Base-by-base conservation (phyloP, 2,113 vertebrate species). In the Micronisus gabar region DNA sequence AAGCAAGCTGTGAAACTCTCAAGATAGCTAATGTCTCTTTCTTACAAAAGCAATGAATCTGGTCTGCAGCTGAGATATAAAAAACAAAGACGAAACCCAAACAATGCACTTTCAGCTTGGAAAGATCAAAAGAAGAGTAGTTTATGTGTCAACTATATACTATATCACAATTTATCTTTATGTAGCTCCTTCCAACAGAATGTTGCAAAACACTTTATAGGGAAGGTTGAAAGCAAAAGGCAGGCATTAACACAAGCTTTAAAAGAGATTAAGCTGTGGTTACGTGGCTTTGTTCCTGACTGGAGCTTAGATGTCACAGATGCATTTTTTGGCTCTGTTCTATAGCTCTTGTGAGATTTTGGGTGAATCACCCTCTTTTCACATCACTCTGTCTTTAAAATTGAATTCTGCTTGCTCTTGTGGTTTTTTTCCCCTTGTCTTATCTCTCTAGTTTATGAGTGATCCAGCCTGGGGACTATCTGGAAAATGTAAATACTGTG, bases 1-100 rank as follows among this genome's bases (percentile, higher is more conserved):
- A 40, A 93, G 88, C 61, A 86, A 92, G 59, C 74, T 92, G 67
- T 67, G 86, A 96, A 93, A 78, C 72, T 59, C 78, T 86, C 30
- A 66, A 40, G 22, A 48, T n/a, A 0, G 8, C 63, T 94, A 93
- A 97, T 43, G 55, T 45, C 80, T 93, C 50, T 48, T 88, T 90
- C 79, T 96, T 93, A 90, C 86, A 94, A 96, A 95, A 95, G 50
- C 94, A 96, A 95, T 43, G 83, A 96, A 91, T 88, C 84, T 63
- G 56, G 63, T 88, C 67, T 36, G 22, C 34, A 84, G 88, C 79
- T 80, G 91, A 88, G 34, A 20, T 27, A 92, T 41, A 70, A 88
- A 86, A 95, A 52, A 8, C 40, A 62, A 70, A 72, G 66, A 71
- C 1, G 3, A 89, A 80, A 79, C 21, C 38, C 56, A 83, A 94